phyloP scores from a whole-genome alignment of 2,888 invertebrate species.

The Didymodactylos carnosus region DNA sequence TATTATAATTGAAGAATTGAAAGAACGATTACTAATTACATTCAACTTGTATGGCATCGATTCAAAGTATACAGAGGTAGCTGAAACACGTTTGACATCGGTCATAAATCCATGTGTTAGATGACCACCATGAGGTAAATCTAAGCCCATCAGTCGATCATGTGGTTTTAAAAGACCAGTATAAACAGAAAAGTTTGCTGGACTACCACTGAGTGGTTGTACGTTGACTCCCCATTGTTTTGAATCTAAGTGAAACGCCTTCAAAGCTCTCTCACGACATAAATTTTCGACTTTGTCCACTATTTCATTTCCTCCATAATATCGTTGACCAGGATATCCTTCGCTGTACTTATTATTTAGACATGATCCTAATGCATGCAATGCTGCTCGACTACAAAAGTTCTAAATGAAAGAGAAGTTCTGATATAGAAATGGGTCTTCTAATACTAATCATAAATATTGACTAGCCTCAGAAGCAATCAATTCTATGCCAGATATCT shows the following conservation, averaged over 20 bases:
- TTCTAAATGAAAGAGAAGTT: too few species aligned
- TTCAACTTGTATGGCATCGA: constrained; percentile 98
- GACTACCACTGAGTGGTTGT: constrained; percentile 83
- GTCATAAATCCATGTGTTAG: constrained; percentile 59
- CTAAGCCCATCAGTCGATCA: constrained; percentile 78
- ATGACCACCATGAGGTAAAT: constrained; percentile 89
- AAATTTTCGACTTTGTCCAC: constrained; percentile 79
- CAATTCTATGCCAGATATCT: constrained; percentile 20
- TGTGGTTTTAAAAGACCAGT: constrained; percentile 64
- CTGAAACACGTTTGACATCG: constrained; percentile 73
- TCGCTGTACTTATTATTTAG: constrained; percentile 86
- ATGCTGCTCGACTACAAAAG: constrained; percentile 70
- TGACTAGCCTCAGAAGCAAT: constrained; percentile 29
- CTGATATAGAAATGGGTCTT: too few species aligned
- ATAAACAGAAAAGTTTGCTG: constrained; percentile 90
- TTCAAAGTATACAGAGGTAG: constrained; percentile 91
- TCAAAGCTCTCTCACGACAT: constrained; percentile 64
- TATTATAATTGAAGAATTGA: too few species aligned
- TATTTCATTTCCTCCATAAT: constrained; percentile 88
- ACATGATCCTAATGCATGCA: constrained; percentile 70
- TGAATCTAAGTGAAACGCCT: constrained; percentile 57
- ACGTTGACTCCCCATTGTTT: constrained; percentile 88
- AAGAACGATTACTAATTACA: too few species aligned
- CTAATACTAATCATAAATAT: too few species aligned
- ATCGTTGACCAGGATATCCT: constrained; percentile 42